Percentiles rank a stretch among this genome's conserved stretches.
phyloP scores from a whole-genome alignment of 30 jellyfish, hydroid and myxozoan genomes.

The Phacellophora camtschatica region DNA sequence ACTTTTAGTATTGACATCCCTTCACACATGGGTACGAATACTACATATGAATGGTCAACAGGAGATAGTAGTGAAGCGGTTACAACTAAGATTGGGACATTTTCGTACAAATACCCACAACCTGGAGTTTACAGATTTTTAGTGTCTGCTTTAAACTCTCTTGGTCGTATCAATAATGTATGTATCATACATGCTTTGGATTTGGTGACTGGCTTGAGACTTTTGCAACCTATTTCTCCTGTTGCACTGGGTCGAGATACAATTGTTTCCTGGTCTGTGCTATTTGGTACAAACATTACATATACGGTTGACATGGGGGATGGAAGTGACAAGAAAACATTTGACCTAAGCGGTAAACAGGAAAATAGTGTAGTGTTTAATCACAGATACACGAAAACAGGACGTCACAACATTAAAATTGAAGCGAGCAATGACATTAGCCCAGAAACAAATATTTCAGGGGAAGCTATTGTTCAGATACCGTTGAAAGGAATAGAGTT shows the following conservation, averaged over 20 bases:
- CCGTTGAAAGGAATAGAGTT: constrained; percentile 50
- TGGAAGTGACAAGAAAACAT: constrained; percentile 23
- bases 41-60: constrained; percentile 75
- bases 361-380: constrained; percentile 1
- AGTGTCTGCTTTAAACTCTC: constrained; percentile 63
- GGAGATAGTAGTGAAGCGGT: constrained; percentile 54
- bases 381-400: constrained; percentile 37
- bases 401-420: constrained; percentile 45
- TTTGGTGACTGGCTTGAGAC: constrained; percentile 46
- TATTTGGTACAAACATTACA: constrained; percentile 82
- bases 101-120: constrained; percentile 17
- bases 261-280: constrained; percentile 62
- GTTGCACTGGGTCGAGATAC: constrained; percentile 61
- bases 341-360: neutral
- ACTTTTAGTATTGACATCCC: constrained; percentile 30
- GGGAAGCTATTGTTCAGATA: constrained; percentile 61
- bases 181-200: constrained; percentile 56
- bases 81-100: constrained; percentile 4
- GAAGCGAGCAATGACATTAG: constrained; percentile 64
- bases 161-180: constrained; percentile 32
- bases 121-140: constrained; percentile 77
- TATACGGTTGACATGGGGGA: constrained; percentile 79
- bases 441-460: constrained; percentile 15
- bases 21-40: constrained; percentile 76
- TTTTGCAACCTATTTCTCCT: constrained; percentile 48